Evolutionary conservation across 2,797 vertebrate genomes (phyloP), one percentile per base, ranked within the genome.

Genomic region (Neostethus bicornis): DNA sequence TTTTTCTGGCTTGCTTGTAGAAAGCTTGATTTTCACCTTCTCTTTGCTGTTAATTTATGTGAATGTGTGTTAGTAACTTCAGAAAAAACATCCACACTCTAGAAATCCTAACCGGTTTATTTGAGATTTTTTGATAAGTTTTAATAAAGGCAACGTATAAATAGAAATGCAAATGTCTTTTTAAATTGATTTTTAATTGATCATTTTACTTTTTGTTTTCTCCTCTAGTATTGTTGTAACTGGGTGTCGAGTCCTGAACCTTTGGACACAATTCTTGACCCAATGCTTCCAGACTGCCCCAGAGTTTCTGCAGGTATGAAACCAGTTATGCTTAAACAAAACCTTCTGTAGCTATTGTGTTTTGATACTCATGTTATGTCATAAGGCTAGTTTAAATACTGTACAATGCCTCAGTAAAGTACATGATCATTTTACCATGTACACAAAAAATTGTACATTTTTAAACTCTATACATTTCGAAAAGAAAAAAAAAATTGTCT

Each of bases 201-300:
- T 17, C 35, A 14, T 43, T 5, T 32, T n/a, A 25, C 51, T 38
- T 26, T 25, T 41, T 34, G 32, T 10, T 21, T 66, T 43, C 65
- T 49, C 23, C 83, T 81, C 35, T 87, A 99, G 96, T 94, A 92
- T 80, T 98, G 96, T 87, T 94, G 94, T 84, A 99, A 99, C 80
- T 99, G 97, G 96, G 95, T 99, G 50, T 98, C 95, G 11, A 98
- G 96, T 89, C 91, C 95, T 0, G 95, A 98, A 73, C 94, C 96
- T 0, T 70, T 99, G 82, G 96, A 99, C 84, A 93, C 94, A 0
- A 91, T 90, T 0, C 92, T 98, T 90, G 96, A 98, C 31, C 91
- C 95, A 70, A 96, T 98, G 96, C 90, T 98, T 51, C 95, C 95
- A 0, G 96, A 98, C 83, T 99, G 97, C 64, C 95, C 95, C 21